Percentiles rank a stretch among this genome's conserved stretches.
phyloP scores from a whole-genome alignment of 2,797 vertebrate species.

The Typhlichthys eigenmanni region DNA sequence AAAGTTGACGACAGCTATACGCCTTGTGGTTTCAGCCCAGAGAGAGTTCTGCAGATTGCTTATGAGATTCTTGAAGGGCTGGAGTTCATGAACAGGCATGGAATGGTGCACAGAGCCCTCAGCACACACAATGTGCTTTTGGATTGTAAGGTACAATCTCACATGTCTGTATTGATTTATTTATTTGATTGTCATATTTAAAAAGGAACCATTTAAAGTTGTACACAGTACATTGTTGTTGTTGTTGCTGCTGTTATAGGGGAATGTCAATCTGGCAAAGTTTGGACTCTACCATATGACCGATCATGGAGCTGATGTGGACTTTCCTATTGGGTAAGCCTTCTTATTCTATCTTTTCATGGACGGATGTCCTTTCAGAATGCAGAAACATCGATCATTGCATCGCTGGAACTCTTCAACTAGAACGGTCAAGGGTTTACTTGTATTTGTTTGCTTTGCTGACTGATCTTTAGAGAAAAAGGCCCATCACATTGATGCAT shows the following conservation, averaged over 20 bases:
- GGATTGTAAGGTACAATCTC: slow-evolving; percentile 84
- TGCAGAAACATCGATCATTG: slow-evolving; percentile 18
- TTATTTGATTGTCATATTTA: background rate
- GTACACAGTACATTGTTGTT: too few species aligned
- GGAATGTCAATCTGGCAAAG: slow-evolving; percentile 92
- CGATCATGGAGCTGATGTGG: slow-evolving; percentile 92
- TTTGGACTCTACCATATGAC: slow-evolving; percentile 99
- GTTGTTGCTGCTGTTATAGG: slow-evolving; percentile 70
- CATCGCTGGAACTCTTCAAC: slow-evolving; percentile 33
- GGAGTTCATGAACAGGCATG: slow-evolving; percentile 90
- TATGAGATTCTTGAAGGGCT: slow-evolving; percentile 92
- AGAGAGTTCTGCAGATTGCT: slow-evolving; percentile 84
- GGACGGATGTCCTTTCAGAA: slow-evolving; percentile 12
- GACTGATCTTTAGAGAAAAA: slow-evolving; percentile 24
- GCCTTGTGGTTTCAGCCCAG: slow-evolving; percentile 57
- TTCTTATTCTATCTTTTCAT: slow-evolving; percentile 50
- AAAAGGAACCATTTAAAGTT: background rate
- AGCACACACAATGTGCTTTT: slow-evolving; percentile 88
- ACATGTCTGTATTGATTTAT: too few species aligned
- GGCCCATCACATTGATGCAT: slow-evolving; percentile 48
- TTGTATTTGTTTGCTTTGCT: slow-evolving; percentile 53
- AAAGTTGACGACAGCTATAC: background rate
- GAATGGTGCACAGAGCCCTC: slow-evolving; percentile 91
- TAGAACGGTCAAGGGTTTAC: slow-evolving; percentile 31
- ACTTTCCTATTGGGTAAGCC: slow-evolving; percentile 94